Evolutionary conservation across 2,113 vertebrate species (phyloP).

Genomic region (Alectura lathami): DNA sequence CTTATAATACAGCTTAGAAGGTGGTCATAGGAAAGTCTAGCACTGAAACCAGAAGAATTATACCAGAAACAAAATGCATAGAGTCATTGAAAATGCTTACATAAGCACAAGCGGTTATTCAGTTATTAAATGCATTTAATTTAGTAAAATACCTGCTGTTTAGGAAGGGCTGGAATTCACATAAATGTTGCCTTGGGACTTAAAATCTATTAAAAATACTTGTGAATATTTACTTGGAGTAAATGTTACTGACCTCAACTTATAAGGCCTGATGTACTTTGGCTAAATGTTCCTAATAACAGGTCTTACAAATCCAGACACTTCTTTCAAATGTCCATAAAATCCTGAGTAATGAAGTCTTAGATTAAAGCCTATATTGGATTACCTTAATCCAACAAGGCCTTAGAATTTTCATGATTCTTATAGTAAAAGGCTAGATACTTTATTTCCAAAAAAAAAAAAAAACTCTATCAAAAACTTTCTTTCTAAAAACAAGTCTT

Average conservation of each 20-base stretch:
- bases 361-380: background rate
- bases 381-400: background rate
- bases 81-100: constrained; percentile 5
- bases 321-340: background rate
- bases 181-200: background rate
- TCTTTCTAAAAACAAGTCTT: too few species aligned
- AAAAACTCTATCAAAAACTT: too few species aligned
- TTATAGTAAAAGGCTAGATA: background rate
- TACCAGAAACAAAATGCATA: background rate
- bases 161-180: constrained; percentile 1
- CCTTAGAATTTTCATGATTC: background rate
- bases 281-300: background rate
- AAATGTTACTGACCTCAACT: constrained; percentile 11
- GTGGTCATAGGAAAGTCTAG: background rate
- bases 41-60: constrained; percentile 4
- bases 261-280: background rate
- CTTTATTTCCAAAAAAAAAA: background rate
- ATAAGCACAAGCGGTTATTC: background rate
- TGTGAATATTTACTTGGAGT: constrained; percentile 27
- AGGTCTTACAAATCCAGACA: background rate
- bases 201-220: background rate
- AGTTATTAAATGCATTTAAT: background rate
- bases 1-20: background rate
- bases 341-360: background rate
- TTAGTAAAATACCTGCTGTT: constrained; percentile 27